Conservation (phyloP, 2,888 invertebrate genomes). For the Amiota minor region DNA sequence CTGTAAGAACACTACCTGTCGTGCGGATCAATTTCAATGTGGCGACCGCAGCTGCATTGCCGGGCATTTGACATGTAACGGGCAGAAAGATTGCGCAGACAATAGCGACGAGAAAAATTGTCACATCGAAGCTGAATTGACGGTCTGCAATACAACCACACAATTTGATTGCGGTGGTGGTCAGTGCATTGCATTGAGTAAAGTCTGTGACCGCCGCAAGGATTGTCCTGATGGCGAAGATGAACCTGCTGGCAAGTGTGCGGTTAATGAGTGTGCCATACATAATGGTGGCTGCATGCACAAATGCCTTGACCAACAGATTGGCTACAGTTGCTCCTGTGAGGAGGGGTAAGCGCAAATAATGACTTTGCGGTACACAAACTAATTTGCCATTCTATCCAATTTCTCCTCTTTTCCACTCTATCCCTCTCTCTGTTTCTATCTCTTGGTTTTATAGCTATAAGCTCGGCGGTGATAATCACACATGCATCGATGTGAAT, state of each 20-base stretch:
- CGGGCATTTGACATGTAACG: conserved; percentile 87
- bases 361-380: neutral
- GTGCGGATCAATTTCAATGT: conserved; percentile 91
- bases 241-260: conserved; percentile 85
- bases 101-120: conserved; percentile 90
- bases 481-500: conserved; percentile 91
- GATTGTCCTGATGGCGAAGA: conserved; percentile 94
- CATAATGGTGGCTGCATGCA: conserved; percentile 92
- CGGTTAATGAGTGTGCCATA: conserved; percentile 83
- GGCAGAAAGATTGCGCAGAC: conserved; percentile 86
- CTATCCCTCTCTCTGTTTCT: too few relatives aligned
- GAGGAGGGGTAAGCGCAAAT: conserved; percentile 76
- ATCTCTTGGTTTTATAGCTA: conserved; percentile 71
- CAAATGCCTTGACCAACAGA: conserved; percentile 86
- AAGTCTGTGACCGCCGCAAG: conserved; percentile 88
- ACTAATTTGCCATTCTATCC: neutral
- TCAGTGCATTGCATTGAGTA: conserved; percentile 84
- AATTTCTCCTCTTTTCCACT: neutral
- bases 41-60: conserved; percentile 85
- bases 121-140: conserved; percentile 53
- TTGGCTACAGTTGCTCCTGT: conserved; percentile 87
- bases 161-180: conserved; percentile 90
- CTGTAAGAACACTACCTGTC: conserved; percentile 84
- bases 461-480: conserved; percentile 81
- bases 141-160: conserved; percentile 83